These are phyloP conservation scores for Clamator glandarius DNA, from an alignment of 2,797 vertebrate genomes.

Conservation along the genomic window DNA sequence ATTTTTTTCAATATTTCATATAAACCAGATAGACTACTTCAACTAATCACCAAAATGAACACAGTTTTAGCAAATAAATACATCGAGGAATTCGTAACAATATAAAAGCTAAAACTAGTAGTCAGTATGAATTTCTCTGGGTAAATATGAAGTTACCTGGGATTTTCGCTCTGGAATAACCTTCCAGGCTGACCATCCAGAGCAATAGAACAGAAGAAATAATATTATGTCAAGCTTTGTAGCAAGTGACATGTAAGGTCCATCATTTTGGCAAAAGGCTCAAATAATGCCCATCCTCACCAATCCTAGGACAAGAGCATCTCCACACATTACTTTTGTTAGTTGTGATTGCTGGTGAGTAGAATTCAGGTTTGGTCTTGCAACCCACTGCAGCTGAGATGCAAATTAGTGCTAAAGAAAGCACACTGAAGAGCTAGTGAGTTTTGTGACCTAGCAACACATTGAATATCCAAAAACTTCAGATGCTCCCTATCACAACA, in stretches of 20 bases:
- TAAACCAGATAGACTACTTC: not conserved
- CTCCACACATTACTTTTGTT: not conserved
- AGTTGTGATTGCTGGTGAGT: not conserved
- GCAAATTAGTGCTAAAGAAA: not conserved
- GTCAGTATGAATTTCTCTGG: not conserved
- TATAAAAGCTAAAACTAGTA: not conserved
- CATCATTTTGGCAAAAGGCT: not conserved
- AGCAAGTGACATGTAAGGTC: not conserved
- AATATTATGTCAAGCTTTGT: not conserved
- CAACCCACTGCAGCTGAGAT: not conserved
- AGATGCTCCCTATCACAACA: not conserved
- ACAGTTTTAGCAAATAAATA: not conserved
- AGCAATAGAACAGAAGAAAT: not conserved
- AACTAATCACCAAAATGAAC: not conserved
- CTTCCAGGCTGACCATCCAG: not conserved
- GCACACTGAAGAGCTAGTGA: not conserved
- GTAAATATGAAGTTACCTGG: not conserved
- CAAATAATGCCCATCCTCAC: not conserved
- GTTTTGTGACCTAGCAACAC: not conserved
- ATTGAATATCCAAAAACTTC: not conserved
- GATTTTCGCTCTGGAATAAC: not conserved
- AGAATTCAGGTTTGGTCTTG: not conserved
- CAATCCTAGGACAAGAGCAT: not conserved
- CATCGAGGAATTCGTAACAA: not conserved
- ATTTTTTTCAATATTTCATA: not conserved